Conservation (phyloP, 2,797 vertebrate species). For the Etheostoma nigrum region DNA sequence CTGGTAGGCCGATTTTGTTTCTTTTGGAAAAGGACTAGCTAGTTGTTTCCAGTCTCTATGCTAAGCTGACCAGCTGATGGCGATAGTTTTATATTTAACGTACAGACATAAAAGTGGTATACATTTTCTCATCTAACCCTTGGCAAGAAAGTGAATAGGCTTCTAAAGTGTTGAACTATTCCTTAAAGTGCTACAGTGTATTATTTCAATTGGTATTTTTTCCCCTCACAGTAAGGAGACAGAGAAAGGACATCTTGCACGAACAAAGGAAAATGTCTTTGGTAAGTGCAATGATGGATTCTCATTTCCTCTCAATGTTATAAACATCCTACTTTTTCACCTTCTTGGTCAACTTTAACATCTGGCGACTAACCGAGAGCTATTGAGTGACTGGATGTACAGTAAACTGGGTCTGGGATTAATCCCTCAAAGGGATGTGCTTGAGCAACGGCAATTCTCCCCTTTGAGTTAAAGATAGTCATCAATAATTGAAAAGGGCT, state of each 20-base stretch:
- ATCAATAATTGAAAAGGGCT: conserved; percentile 39
- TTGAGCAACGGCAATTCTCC: conserved; percentile 4
- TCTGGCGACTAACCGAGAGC: conserved; percentile 19
- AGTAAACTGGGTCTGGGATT: conserved; percentile 16
- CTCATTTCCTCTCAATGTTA: conserved; percentile 11
- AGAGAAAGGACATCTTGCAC: conserved; percentile 85
- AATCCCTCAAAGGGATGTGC: conserved; percentile 22
- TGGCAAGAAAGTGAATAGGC: not conserved
- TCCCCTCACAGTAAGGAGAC: conserved; percentile 85
- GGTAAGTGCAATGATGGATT: conserved; percentile 85
- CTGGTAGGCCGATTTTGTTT: not conserved
- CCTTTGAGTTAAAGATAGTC: conserved; percentile 19
- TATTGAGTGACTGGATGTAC: not conserved
- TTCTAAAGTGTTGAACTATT: not conserved
- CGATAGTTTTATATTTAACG: not conserved
- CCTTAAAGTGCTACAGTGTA: not conserved
- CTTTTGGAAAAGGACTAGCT: not conserved
- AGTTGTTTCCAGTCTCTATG: not conserved
- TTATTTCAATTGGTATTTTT: conserved; percentile 12
- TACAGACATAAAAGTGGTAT: not conserved
- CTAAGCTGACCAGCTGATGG: not conserved
- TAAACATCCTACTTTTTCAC: conserved; percentile 37
- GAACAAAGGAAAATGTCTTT: conserved; percentile 85
- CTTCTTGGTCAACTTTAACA: conserved; percentile 12
- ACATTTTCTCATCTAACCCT: not conserved